A percentile compares a stretch with the other conserved stretches of the same genome.
phyloP scores from a whole-genome alignment of 2,113 vertebrate species.

The Cacatua alba region DNA sequence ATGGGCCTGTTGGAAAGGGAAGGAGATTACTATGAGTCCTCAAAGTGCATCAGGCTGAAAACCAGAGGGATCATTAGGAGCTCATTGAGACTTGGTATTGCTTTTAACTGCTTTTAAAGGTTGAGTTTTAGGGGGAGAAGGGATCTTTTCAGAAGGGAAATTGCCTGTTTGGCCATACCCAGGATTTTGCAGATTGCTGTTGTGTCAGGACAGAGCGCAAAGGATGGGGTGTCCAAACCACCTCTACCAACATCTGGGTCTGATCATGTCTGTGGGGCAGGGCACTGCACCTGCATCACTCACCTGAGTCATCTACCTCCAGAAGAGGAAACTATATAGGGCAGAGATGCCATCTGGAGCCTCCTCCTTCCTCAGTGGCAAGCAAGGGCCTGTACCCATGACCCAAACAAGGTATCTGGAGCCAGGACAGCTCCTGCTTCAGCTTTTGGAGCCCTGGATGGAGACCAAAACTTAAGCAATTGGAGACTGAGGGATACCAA shows the following conservation, averaged over 20 bases:
- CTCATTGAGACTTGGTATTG: not conserved
- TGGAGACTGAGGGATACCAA: not conserved
- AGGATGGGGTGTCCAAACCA: not conserved
- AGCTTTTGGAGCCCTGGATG: not conserved
- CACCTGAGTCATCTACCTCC: not conserved
- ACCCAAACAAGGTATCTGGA: not conserved
- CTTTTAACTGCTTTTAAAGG: not conserved
- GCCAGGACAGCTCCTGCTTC: not conserved
- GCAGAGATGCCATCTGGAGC: conserved; percentile 16
- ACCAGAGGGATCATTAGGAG: not conserved
- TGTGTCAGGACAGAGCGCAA: not conserved
- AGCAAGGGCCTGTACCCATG: not conserved
- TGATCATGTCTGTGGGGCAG: rapidly evolving
- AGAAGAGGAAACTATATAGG: not conserved
- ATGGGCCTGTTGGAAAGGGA: not conserved
- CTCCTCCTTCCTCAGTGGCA: not conserved
- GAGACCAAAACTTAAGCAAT: not conserved
- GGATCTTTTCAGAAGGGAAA: not conserved
- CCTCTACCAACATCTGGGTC: not conserved
- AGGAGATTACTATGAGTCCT: conserved; percentile 5
- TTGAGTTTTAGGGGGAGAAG: not conserved
- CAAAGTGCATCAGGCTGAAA: conserved; percentile 21
- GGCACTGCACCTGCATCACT: not conserved
- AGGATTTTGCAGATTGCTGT: not conserved
- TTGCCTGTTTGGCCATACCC: not conserved